Percentiles rank a stretch among this genome's conserved stretches.
These are phyloP conservation scores for Sphyrna mokarran DNA, from an alignment of 2,113 vertebrate species.

Conservation along the genomic window DNA sequence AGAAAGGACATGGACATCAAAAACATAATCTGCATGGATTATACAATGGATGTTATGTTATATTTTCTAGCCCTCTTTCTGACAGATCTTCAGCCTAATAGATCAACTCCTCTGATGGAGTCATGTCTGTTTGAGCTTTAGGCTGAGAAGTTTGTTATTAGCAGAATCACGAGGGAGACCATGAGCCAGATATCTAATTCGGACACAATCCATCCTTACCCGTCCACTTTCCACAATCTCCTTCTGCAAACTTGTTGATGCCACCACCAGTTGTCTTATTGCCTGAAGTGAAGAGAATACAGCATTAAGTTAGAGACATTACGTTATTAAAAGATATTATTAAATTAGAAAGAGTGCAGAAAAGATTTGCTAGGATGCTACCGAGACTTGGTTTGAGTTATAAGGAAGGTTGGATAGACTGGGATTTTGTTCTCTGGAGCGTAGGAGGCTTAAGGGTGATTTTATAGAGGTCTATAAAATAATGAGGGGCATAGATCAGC, in stretches of 20 bases:
- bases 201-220: conserved; percentile 57
- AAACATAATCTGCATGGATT: neutral
- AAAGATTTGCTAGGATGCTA: too few species aligned
- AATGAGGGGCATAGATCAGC: too few species aligned
- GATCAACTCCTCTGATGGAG: neutral
- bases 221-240: conserved; percentile 89
- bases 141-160: neutral
- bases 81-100: neutral
- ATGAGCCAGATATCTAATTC: neutral
- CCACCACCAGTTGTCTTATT: conserved; percentile 76
- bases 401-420: too few species aligned
- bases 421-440: too few species aligned
- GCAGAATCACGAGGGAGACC: neutral
- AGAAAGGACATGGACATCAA: neutral
- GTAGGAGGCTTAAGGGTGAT: too few species aligned
- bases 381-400: too few species aligned
- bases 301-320: neutral
- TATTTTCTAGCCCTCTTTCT: neutral
- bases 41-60: neutral
- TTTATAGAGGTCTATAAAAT: too few species aligned
- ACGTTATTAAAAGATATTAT: too few species aligned
- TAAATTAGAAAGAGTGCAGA: too few species aligned
- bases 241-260: conserved; percentile 87
- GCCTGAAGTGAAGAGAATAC: conserved; percentile 57
- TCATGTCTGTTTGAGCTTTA: neutral